Percentiles rank a stretch among this genome's conserved stretches.
These are phyloP conservation scores for Dilophus febrilis DNA, from an alignment of 2,888 invertebrate species.

Conservation along the genomic window DNA sequence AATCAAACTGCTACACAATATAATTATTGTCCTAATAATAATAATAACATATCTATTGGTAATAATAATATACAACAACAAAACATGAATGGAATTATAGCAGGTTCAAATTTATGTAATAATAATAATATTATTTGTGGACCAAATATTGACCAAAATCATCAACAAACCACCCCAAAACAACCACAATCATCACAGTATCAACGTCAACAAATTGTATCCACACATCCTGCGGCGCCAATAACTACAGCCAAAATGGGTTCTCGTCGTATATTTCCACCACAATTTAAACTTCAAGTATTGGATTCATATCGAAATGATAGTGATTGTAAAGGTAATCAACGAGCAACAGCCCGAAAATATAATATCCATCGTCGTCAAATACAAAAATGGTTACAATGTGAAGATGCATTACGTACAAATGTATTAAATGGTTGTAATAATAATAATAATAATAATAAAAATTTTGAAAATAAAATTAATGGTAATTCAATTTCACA, in stretches of 20 bases:
- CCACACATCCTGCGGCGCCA: no score
- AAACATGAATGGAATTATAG: no score
- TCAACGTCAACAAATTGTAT: no score
- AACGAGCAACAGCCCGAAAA: slow-evolving; percentile 76
- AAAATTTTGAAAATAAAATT: slow-evolving; percentile 1
- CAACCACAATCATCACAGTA: no score
- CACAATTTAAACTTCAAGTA: slow-evolving; percentile 77
- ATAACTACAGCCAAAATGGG: slow-evolving; percentile 40
- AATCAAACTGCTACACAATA: no score
- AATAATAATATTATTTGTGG: no score
- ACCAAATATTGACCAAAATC: no score
- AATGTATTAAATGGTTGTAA: slow-evolving; percentile 40
- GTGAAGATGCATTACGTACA: slow-evolving; percentile 59
- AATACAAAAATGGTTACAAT: slow-evolving; percentile 84
- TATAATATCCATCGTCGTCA: slow-evolving; percentile 79
- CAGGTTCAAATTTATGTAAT: no score
- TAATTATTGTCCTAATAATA: no score
- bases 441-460: slow-evolving; percentile 12
- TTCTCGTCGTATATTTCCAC: slow-evolving; percentile 73
- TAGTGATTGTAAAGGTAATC: slow-evolving; percentile 75
- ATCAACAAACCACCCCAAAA: no score
- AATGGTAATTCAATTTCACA: slow-evolving; percentile 5
- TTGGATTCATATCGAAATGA: slow-evolving; percentile 74
- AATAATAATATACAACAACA: no score
- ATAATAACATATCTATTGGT: no score